Base-by-base conservation (phyloP, 2,113 vertebrate species). In the Delphinapterus leucas region DNA sequence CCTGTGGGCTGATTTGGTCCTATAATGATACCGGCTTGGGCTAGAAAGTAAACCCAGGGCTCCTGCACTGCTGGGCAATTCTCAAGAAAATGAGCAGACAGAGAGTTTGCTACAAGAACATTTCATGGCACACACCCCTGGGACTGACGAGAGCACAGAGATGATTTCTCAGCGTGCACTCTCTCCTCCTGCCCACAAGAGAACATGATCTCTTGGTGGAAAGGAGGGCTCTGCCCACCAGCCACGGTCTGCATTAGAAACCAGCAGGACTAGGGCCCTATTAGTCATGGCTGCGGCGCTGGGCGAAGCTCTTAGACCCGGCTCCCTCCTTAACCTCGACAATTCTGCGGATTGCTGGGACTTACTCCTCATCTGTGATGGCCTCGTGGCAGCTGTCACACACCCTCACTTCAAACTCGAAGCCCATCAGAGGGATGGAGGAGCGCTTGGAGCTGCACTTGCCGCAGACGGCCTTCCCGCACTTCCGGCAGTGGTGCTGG, bases 401-500 rank as follows among this genome's bases (percentile, higher is more conserved):
- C 98, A 99, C 99, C 33, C 99, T 98, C 97, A 99, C 99, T 98
- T 99, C 99, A 7, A 99, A 99, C 98, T 99, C 99, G 0, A 99
- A 99, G 47, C 99, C 99, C 99, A 99, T 99, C 93, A 99, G 98
- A 0, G 99, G 99, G 98, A 99, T 99, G 97, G 99, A 99, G 95
- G 99, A 99, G 82, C 99, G 99, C 92, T 99, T 99, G 94, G 99
- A 99, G 53, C 99, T 99, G 98, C 99, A 99, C 74, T 99, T 99
- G 83, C 99, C 99, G 0, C 99, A 99, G 86, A 99, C 99, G 0
- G 99, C 99, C 96, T 99, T 99, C 65, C 99, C 99, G 1, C 99
- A 99, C 97, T 99, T 99, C 95, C 99, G 99, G 96, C 99, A 99
- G 98, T 99, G 99, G 94, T 99, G 99, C 99, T 99, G 98, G 44